A percentile compares a stretch with the other conserved stretches of the same genome.
Conservation (phyloP, 2,113 vertebrate genomes). For the Rattus norvegicus region GRCr8 NC_086037.1:34638001-34638500, state of each 20-base stretch:
- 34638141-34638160: background rate
- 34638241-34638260: background rate
- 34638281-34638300: background rate
- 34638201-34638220: accelerated
- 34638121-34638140: background rate
- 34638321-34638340: accelerated
- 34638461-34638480: background rate
- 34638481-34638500: background rate
- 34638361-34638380: background rate
- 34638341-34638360: background rate
- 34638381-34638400: background rate
- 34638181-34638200: background rate
- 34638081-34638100: background rate
- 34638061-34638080: background rate
- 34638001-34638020: background rate
- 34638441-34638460: background rate
- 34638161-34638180: background rate
- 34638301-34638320: background rate
- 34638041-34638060: accelerated
- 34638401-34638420: background rate
- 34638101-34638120: background rate
- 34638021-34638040: background rate
- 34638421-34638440: background rate
- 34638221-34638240: background rate
- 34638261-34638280: background rate